Evolutionary conservation across 2,113 vertebrate genomes (phyloP), one percentile per base, ranked within the genome.

Genomic region (Chlorocebus sabaeus): DNA sequence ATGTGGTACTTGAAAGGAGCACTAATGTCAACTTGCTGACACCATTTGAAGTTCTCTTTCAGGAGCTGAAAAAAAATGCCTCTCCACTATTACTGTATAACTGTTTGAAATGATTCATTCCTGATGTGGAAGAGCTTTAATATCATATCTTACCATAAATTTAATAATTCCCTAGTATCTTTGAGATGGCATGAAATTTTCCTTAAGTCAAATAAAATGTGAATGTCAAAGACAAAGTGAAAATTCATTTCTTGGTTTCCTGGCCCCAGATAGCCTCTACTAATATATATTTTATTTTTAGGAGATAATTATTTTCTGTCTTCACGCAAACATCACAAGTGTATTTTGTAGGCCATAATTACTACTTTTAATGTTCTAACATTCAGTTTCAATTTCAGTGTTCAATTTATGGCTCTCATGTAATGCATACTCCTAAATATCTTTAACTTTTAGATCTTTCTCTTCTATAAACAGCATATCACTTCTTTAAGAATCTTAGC

Each of bases 91-190:
- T 91, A 90, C 64, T 40, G 82, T 79, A 68, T 20, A 92, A 67
- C 55, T 59, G 52, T 81, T 90, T 95, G n/a, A 43, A 43, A 96
- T n/a, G 25, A 79, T 96, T 93, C 64, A 92, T 85, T 50, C 38
- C 22, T 85, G 67, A 89, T 84, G 67, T 82, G 13, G 93, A 92
- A 94, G 9, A 93, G 22, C 6, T 67, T 89, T 83, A 82, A 75
- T 61, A 50, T 72, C 55, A 92, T 20, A 91, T 12, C 8, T 55
- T 64, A 40, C 18, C 14, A 73, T 67, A 78, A 87, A 81, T 80
- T 70, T 76, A 88, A 90, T 64, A 68, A 72, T 84, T 88, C 35
- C 2, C 14, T 82, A 52, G 25, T 5, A 22, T 80, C 11, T 20
- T 90, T 95, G 32, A 13, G 25, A 61, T 88, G n/a, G 8, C 70